A percentile compares a stretch with the other conserved stretches of the same genome.
Conservation (phyloP, 2,888 invertebrate genomes). For the Vanessa cardui region DNA sequence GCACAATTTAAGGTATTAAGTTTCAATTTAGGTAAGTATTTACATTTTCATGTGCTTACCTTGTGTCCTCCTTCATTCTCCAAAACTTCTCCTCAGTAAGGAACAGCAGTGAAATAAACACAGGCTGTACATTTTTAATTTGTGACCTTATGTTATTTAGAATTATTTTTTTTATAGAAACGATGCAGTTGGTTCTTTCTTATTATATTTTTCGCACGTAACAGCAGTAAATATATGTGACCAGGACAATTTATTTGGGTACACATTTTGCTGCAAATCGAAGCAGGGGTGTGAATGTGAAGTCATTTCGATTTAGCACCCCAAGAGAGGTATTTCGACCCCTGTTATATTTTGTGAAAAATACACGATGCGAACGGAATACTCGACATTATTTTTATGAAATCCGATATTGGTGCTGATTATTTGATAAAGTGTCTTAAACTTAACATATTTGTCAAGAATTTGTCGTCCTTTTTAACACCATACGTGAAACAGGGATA, state of each 20-base stretch:
- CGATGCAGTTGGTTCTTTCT: too few species aligned
- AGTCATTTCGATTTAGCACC: constrained; percentile 38
- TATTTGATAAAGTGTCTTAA: neutral
- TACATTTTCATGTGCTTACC: too few species aligned
- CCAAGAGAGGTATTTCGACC: constrained; percentile 34
- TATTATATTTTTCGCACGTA: constrained; percentile 14
- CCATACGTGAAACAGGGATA: too few species aligned
- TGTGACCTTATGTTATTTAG: too few species aligned
- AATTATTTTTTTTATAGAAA: too few species aligned
- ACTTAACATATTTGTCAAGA: neutral
- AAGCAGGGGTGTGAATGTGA: constrained; percentile 35
- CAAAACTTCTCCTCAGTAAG: too few species aligned
- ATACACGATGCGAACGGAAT: constrained; percentile 4
- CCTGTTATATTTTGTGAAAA: constrained; percentile 21
- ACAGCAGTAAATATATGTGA: constrained; percentile 26
- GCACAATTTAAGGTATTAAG: too few species aligned
- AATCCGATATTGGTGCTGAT: neutral
- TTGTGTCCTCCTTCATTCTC: too few species aligned
- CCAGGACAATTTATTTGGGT: constrained; percentile 39
- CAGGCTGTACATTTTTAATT: too few species aligned
- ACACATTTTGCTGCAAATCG: constrained; percentile 40
- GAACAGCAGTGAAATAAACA: too few species aligned
- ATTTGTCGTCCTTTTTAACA: neutral
- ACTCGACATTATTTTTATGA: neutral
- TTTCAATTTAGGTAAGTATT: too few species aligned